Base-by-base conservation (phyloP, 2,113 vertebrate genomes). In the Collichthys lucidus region DNA sequence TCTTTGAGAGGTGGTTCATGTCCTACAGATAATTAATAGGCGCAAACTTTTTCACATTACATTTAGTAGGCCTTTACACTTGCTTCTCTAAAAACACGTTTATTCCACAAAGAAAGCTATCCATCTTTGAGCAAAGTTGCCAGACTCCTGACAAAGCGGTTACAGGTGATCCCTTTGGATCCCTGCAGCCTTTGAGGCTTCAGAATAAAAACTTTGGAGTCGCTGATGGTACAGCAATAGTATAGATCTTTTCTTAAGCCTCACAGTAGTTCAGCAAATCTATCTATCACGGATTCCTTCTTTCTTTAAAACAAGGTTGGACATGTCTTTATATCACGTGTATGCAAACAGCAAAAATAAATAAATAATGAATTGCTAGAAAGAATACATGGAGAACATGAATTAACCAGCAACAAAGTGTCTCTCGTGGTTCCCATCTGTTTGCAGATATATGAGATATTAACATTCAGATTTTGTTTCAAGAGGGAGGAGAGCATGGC, bases 381-480 rank as follows among this genome's bases (percentile, higher is more conserved):
- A 42, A 75, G 22, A 70, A 8, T 53, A 81, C 68, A 63, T 46
- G 15, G 56, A 24, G 55, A 19, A 83, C 44, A 90, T 70, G 85
- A 80, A 80, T 83, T 87, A 74, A 75, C 12, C 65, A 74, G 55
- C 50, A 73, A 40, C 84, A 86, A 91, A 77, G 67, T 35, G 72
- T 79, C 67, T 85, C 60, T 40, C 14, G 80, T 56, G 78, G 81
- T 90, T 40, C 22, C 76, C 66, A 73, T 85, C 79, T 92, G 83
- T 92, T 86, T 91, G 64, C 84, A 90, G 83, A 82, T 40, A 40
- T 40, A 40, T 65, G 79, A 89, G 80, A 86, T 80, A 90, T 89
- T 87, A 89, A 83, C 77, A 92, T 86, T 92, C 89, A 85, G 74
- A 80, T 88, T 87, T 91, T 86, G 74, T 88, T 88, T 77, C 59